A percentile compares a stretch with the other conserved stretches of the same genome.
These are phyloP conservation scores for Epinephelus fuscoguttatus DNA, from an alignment of 2,113 vertebrate species.

Conservation along the genomic window DNA sequence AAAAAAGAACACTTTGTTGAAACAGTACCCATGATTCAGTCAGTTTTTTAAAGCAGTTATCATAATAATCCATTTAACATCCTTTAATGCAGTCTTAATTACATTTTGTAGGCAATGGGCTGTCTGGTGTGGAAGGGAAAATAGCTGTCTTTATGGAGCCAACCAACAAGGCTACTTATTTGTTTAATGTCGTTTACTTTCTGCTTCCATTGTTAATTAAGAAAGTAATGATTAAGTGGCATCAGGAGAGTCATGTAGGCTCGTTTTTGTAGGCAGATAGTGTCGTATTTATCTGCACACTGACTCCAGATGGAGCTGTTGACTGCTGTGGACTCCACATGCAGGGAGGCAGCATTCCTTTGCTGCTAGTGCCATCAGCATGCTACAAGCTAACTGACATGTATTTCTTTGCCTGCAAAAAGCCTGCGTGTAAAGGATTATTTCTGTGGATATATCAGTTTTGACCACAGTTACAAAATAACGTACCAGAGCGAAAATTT, in stretches of 20 bases:
- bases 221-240: background rate
- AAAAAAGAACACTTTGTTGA: background rate
- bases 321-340: background rate
- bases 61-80: background rate
- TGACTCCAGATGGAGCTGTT: constrained; percentile 54
- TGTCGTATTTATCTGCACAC: constrained; percentile 3
- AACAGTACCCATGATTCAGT: background rate
- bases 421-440: too few species aligned
- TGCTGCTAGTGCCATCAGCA: background rate
- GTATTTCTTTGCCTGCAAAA: too few species aligned
- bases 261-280: constrained; percentile 1
- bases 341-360: too few species aligned
- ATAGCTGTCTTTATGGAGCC: background rate
- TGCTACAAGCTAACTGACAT: too few species aligned
- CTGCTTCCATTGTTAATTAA: background rate
- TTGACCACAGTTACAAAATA: background rate
- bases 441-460: background rate
- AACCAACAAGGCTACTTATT: background rate
- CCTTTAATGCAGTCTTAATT: constrained; percentile 8
- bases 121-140: background rate
- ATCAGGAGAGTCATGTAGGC: background rate
- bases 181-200: constrained; percentile 18
- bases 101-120: background rate
- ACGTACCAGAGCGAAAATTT: background rate
- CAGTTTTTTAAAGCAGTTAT: background rate